Evolutionary conservation across 2,888 invertebrate genomes (phyloP).

Genomic region (Hanleya hanleyi): DNA sequence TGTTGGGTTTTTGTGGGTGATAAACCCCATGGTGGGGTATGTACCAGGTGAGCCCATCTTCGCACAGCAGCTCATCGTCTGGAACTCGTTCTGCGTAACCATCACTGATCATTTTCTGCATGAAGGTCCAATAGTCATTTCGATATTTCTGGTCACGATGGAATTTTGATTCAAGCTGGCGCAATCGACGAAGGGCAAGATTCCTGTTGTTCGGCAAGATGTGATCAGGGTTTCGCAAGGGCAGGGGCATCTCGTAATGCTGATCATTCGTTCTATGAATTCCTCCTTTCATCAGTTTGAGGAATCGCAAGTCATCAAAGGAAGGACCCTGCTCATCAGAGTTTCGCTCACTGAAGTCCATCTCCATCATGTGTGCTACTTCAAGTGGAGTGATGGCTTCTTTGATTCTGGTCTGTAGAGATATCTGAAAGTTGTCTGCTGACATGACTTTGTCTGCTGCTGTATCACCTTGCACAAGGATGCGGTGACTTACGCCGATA

Average conservation of each 20-base stretch:
- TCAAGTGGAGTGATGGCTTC: background rate
- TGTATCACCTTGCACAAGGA: conserved; percentile 16
- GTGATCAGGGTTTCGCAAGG: conserved; percentile 10
- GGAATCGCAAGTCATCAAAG: background rate
- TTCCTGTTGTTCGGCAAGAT: conserved; percentile 20
- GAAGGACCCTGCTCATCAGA: background rate
- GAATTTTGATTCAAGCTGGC: background rate
- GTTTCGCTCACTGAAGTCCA: background rate
- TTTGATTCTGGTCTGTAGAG: background rate
- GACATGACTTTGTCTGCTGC: background rate
- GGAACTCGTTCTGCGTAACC: too few relatives aligned
- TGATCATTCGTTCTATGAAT: background rate
- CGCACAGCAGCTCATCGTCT: background rate
- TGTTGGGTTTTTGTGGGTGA: conserved; percentile 1
- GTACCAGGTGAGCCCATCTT: conserved; percentile 3
- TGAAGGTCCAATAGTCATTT: conserved; percentile 20
- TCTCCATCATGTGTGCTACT: background rate
- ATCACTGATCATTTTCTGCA: conserved; percentile 15
- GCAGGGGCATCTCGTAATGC: conserved; percentile 7
- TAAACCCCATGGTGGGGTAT: conserved; percentile 19
- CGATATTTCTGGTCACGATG: background rate
- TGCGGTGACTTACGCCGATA: conserved; percentile 8
- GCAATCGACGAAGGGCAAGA: conserved; percentile 13
- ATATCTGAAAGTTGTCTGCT: background rate
- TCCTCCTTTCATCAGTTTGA: background rate